These are phyloP conservation scores for Dendrocopos noguchii DNA, from an alignment of 2,113 vertebrate species.

Conservation along the genomic window DNA sequence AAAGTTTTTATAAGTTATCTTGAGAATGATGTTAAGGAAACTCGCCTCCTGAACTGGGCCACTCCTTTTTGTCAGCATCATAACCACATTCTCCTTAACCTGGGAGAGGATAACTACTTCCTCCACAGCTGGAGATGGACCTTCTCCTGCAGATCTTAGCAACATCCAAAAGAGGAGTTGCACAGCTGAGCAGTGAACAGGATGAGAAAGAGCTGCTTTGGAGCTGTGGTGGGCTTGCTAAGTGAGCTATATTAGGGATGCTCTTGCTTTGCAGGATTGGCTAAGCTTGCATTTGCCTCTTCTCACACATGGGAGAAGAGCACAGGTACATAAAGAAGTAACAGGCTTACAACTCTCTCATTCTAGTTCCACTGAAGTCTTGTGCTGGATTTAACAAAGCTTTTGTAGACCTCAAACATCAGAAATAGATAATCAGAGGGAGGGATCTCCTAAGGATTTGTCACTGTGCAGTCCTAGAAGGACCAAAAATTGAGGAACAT, in stretches of 20 bases:
- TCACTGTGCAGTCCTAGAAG: not conserved
- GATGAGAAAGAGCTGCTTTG: no score
- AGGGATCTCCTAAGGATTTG: not conserved
- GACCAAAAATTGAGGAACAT: not conserved
- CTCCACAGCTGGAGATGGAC: not conserved
- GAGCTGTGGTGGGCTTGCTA: not conserved
- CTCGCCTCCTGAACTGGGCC: not conserved
- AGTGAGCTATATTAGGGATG: not conserved
- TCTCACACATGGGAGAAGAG: fast-evolving
- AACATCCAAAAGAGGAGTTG: not conserved
- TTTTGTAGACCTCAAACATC: not conserved
- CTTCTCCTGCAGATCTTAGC: not conserved
- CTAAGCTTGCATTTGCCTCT: not conserved
- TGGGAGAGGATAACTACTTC: not conserved
- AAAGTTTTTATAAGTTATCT: not conserved
- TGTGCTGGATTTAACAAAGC: not conserved
- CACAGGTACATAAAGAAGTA: not conserved
- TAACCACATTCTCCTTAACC: not conserved
- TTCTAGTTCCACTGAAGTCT: no score
- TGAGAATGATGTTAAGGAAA: not conserved
- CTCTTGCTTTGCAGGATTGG: fast-evolving
- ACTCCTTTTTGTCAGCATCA: not conserved
- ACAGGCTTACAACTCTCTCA: not conserved
- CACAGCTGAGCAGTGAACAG: not conserved
- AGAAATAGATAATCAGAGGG: not conserved